A percentile compares a stretch with the other conserved stretches of the same genome.
These are phyloP conservation scores for Myopa tessellatipennis DNA, from an alignment of 2,888 invertebrate species.

Conservation along the genomic window DNA sequence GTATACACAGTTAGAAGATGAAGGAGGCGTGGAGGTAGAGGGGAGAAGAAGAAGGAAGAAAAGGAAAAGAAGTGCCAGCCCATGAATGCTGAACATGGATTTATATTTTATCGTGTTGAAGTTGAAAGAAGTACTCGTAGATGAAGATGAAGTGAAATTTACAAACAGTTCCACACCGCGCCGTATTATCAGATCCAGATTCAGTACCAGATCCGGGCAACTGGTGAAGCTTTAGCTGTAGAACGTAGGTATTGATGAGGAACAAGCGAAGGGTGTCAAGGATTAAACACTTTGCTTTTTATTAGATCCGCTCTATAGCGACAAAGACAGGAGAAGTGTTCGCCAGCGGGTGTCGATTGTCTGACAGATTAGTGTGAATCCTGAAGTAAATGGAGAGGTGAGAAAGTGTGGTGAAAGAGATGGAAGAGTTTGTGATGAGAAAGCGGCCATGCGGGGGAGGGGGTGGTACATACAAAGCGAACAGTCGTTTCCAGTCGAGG, in stretches of 20 bases:
- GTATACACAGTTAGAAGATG: no score
- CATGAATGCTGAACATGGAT: slow-evolving; percentile 28
- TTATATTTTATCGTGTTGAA: slow-evolving; percentile 36
- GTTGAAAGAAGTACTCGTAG: slow-evolving; percentile 22
- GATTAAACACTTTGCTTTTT: slow-evolving; percentile 10
- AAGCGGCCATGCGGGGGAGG: neutral
- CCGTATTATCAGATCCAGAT: slow-evolving; percentile 7
- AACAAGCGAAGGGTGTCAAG: neutral
- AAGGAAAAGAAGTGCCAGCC: neutral
- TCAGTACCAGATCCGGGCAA: neutral
- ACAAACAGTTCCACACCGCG: slow-evolving; percentile 12
- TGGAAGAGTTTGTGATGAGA: neutral
- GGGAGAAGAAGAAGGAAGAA: neutral
- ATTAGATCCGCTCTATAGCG: neutral
- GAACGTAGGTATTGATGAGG: neutral
- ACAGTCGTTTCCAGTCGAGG: neutral
- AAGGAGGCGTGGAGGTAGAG: neutral
- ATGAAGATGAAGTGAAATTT: slow-evolving; percentile 13
- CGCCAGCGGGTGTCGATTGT: neutral
- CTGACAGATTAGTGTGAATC: no score
- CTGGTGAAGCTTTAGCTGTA: neutral
- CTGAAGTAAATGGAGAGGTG: no score
- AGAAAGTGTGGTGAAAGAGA: neutral
- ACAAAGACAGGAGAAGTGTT: neutral
- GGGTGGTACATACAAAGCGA: neutral